Conservation (phyloP, 1,140 invertebrate genomes). For the Episyrphus balteatus region DNA sequence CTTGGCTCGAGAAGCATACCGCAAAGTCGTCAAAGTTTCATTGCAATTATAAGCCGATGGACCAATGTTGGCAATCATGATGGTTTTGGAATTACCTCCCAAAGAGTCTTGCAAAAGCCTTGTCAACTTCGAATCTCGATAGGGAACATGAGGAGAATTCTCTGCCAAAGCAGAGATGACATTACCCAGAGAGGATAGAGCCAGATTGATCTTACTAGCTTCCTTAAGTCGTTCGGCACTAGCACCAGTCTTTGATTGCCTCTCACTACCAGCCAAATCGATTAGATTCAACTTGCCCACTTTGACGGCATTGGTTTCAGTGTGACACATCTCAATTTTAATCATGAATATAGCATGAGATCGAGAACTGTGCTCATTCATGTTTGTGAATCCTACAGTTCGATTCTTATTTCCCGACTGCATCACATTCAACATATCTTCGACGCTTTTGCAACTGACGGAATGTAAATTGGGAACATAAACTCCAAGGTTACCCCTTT, state of each 20-base stretch:
- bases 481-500: slow-evolving; percentile 65
- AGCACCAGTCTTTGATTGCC: slow-evolving; percentile 84
- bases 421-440: slow-evolving; percentile 85
- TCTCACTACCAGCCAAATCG: slow-evolving; percentile 73
- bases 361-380: slow-evolving; percentile 97
- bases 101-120: slow-evolving; percentile 85
- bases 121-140: slow-evolving; percentile 90
- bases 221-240: slow-evolving; percentile 84
- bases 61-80: slow-evolving; percentile 95
- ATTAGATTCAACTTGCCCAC: slow-evolving; percentile 66
- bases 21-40: slow-evolving; percentile 83
- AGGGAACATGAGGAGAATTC: slow-evolving; percentile 80
- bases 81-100: slow-evolving; percentile 91
- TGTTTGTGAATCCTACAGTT: slow-evolving; percentile 90
- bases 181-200: slow-evolving; percentile 82
- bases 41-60: slow-evolving; percentile 95
- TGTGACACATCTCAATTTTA: slow-evolving; percentile 90
- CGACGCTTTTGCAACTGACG: slow-evolving; percentile 81
- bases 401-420: slow-evolving; percentile 79
- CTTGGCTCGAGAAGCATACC: slow-evolving; percentile 90
- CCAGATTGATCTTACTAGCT: slow-evolving; percentile 91
- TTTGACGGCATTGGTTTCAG: slow-evolving; percentile 50
- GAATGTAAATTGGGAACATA: slow-evolving; percentile 89
- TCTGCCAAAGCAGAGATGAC: slow-evolving; percentile 90
- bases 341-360: slow-evolving; percentile 99